These are phyloP conservation scores for Tiphia femorata DNA, from an alignment of 2,888 invertebrate genomes.

Conservation along the genomic window DNA sequence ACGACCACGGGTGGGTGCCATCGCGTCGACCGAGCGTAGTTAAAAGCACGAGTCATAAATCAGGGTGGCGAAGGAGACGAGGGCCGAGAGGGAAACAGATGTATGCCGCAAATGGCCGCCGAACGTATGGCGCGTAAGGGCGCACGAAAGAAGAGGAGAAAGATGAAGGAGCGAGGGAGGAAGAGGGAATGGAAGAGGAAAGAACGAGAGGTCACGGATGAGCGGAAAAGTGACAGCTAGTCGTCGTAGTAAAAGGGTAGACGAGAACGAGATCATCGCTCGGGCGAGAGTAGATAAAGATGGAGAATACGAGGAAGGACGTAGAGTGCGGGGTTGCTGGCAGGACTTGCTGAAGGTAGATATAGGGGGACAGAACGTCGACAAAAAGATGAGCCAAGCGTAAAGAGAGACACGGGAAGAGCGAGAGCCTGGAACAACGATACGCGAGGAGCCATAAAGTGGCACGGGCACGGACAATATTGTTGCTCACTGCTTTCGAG, in stretches of 20 bases:
- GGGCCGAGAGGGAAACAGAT: conserved; percentile 52
- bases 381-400: conserved; percentile 22
- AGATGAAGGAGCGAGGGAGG: conserved; percentile 12
- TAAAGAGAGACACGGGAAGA: no score
- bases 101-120: conserved; percentile 53
- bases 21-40: conserved; percentile 34
- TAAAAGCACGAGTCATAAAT: conserved; percentile 53
- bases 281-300: background rate
- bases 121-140: conserved; percentile 29
- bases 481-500: conserved; percentile 50
- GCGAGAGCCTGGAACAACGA: no score
- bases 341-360: conserved; percentile 11
- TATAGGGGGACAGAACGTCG: conserved; percentile 12
- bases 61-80: conserved; percentile 45
- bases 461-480: conserved; percentile 38
- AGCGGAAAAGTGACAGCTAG: background rate
- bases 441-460: conserved; percentile 42
- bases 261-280: background rate
- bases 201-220: conserved; percentile 11
- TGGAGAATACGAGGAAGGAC: no score
- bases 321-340: background rate
- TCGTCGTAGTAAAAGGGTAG: no score
- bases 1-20: background rate
- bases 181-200: background rate
- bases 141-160: conserved; percentile 11